Evolutionary conservation across 1,140 invertebrate genomes (phyloP).

Genomic region (Aplysia californica): DNA sequence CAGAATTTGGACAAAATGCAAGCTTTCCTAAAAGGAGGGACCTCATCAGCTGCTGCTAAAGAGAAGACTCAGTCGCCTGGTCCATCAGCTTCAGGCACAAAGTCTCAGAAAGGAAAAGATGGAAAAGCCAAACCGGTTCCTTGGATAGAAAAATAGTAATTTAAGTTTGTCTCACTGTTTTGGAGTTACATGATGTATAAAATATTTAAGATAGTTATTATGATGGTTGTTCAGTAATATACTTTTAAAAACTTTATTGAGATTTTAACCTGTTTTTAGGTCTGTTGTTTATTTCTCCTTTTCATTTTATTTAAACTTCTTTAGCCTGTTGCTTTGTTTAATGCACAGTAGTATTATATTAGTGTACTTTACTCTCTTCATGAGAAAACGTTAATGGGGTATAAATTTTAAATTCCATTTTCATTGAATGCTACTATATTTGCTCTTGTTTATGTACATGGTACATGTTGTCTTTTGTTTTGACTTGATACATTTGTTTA

Average conservation of each 20-base stretch:
- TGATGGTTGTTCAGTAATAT: background rate
- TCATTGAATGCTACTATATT: no score
- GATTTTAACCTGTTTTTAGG: background rate
- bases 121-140: constrained; percentile 52
- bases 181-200: no score
- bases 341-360: no score
- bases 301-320: background rate
- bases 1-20: constrained; percentile 57
- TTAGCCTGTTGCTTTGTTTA: background rate
- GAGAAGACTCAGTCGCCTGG: constrained; percentile 39
- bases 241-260: background rate
- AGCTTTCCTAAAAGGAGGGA: constrained; percentile 58
- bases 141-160: constrained; percentile 65
- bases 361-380: no score
- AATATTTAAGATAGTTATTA: no score
- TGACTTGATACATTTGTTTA: background rate
- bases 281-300: background rate
- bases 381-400: background rate
- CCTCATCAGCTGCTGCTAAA: constrained; percentile 29
- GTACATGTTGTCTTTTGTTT: background rate
- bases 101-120: constrained; percentile 36
- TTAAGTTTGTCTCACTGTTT: background rate
- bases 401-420: no score
- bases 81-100: constrained; percentile 7
- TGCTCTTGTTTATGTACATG: background rate